Evolutionary conservation across 2,113 vertebrate genomes (phyloP), one percentile per base, ranked within the genome.

Genomic region (Solea senegalensis): DNA sequence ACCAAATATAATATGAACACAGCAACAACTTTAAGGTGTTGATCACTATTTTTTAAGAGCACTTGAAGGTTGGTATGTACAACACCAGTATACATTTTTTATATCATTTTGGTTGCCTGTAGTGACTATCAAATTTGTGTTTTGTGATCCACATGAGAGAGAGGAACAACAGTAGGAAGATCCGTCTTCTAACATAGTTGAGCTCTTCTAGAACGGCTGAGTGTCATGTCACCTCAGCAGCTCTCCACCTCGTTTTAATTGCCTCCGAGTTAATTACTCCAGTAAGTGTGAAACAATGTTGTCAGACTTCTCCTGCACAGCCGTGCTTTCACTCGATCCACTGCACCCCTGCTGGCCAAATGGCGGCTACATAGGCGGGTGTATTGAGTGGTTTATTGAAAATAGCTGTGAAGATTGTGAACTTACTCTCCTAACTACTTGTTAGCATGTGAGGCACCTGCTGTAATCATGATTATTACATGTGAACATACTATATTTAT

Each of bases 251-350:
- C 84, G 82, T 90, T 91, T 90, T 91, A 91, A 92, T 93, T 92
- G 90, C 90, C 83, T 90, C 82, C 2, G 62, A 92, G 91, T 92
- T 93, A 91, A 92, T 93, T 91, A 92, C 89, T 88, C 84, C 82
- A 81, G 88, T 70, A 90, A 88, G 89, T 93, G 90, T 91, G 92
- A 92, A 92, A 91, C 89, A 90, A 87, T 89, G 90, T 92, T 91
- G 90, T 90, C 88, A 88, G 89, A 87, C 83, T 88, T 89, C 71
- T 84, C 83, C 86, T 87, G 86, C 86, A 83, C 86, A 66, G 75
- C 80, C 66, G 51, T 64, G 78, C 76, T 86, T 79, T 83, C 69
- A 9, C 78, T 85, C 74, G 48, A 65, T 83, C 77, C 76, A 73
- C 80, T 66, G 82, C 83, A 74, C 87, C 83, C 88, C 90, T 49